Evolutionary conservation across 1,140 invertebrate genomes (phyloP).

Genomic region (Sipha flava): DNA sequence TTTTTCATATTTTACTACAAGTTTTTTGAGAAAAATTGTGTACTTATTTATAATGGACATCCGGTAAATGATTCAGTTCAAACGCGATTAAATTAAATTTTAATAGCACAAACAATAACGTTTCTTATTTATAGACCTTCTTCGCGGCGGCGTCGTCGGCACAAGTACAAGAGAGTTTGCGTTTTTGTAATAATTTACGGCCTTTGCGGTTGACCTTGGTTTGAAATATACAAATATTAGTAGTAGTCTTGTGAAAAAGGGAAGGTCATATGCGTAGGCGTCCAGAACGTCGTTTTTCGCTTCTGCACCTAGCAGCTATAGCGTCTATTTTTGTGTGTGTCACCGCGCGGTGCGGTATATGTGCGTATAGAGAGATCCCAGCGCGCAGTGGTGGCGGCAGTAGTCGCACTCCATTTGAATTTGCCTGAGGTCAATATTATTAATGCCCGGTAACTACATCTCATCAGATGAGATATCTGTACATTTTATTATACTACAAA

Average conservation of each 20-base stretch:
- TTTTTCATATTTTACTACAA: no score
- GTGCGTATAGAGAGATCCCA: neutral
- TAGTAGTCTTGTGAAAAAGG: neutral
- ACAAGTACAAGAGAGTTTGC: neutral
- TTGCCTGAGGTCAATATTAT: constrained; percentile 24
- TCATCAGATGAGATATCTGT: no score
- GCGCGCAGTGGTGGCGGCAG: no score
- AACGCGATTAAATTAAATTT: neutral
- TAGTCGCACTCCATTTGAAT: neutral
- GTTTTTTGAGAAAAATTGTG: no score
- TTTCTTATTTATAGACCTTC: constrained; percentile 15
- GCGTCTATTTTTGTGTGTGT: constrained; percentile 14
- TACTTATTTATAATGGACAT: neutral
- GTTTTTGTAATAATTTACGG: constrained; percentile 13
- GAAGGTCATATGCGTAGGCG: constrained; percentile 23
- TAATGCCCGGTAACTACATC: neutral
- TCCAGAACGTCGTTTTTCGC: neutral
- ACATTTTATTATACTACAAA: no score
- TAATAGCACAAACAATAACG: neutral
- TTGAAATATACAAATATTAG: neutral
- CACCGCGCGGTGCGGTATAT: neutral
- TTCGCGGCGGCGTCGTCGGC: neutral
- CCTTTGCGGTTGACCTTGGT: neutral
- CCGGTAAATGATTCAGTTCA: no score
- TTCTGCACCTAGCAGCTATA: neutral